phyloP scores from a whole-genome alignment of 2,113 vertebrate genomes.

The Prinia subflava region DNA sequence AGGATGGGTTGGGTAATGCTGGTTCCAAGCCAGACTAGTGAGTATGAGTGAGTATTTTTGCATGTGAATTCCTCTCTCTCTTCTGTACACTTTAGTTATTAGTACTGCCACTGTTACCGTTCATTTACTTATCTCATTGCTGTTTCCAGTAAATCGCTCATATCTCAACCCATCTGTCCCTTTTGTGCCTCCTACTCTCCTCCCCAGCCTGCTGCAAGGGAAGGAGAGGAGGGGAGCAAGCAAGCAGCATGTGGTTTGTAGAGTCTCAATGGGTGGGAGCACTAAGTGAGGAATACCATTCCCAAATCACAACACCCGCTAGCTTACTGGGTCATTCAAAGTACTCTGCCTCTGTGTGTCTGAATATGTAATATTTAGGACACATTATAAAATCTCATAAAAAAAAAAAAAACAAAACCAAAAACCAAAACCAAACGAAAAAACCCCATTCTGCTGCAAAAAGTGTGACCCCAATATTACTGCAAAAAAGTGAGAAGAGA shows the following conservation, averaged over 20 bases:
- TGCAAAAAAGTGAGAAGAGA: not conserved
- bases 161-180: not conserved
- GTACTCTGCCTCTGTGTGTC: not conserved
- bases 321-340: not conserved
- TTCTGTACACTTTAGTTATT: not conserved
- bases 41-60: not conserved
- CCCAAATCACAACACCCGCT: not conserved
- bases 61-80: not conserved
- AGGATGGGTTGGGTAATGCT: fast-evolving
- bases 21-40: not conserved
- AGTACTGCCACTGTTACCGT: not conserved
- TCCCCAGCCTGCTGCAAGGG: not conserved
- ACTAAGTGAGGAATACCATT: not conserved
- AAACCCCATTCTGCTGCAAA: not conserved
- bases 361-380: not conserved
- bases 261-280: not conserved
- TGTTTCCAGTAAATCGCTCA: not conserved
- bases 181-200: not conserved
- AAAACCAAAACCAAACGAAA: not conserved
- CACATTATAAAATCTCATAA: not conserved
- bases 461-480: not conserved
- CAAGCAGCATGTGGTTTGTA: not conserved
- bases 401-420: too few species aligned
- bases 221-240: not conserved
- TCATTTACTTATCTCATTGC: not conserved